Evolutionary conservation across 92 coral and sea anemone species (phyloP).

Genomic region (Phymanthus crucifer): DNA sequence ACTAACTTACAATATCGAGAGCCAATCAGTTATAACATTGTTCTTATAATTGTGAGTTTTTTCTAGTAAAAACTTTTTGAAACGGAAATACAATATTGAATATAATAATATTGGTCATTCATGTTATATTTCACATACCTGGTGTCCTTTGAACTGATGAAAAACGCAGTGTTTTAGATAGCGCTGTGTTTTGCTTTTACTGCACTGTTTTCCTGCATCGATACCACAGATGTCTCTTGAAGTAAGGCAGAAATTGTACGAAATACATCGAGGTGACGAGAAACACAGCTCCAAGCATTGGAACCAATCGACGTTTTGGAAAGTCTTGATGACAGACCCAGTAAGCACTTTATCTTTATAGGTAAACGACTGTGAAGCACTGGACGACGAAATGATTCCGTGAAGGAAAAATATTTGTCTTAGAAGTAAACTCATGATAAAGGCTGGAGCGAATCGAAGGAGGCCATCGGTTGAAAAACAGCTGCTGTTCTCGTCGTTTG

Average conservation of each 20-base stretch:
- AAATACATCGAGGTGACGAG: background rate
- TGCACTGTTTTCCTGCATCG: background rate
- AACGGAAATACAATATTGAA: no score
- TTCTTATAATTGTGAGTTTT: no score
- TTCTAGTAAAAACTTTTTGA: no score
- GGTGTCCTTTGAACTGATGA: background rate
- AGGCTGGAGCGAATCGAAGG: background rate
- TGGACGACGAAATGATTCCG: background rate
- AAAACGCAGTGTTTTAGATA: background rate
- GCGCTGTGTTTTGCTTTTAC: background rate
- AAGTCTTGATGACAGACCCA: background rate
- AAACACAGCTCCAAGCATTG: background rate
- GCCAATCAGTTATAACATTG: no score
- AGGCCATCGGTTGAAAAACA: background rate
- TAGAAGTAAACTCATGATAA: background rate
- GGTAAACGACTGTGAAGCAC: background rate
- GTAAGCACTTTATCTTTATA: background rate
- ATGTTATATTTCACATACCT: background rate
- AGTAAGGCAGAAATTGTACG: constrained; percentile 1
- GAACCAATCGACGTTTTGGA: constrained; percentile 5
- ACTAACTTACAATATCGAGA: no score
- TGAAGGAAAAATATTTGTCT: background rate
- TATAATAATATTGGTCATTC: background rate
- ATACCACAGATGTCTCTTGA: background rate
- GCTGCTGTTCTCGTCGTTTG: background rate